These are phyloP conservation scores for Pseudolaguvia tuberculata DNA, from an alignment of 2,113 vertebrate species.

Conservation along the genomic window DNA sequence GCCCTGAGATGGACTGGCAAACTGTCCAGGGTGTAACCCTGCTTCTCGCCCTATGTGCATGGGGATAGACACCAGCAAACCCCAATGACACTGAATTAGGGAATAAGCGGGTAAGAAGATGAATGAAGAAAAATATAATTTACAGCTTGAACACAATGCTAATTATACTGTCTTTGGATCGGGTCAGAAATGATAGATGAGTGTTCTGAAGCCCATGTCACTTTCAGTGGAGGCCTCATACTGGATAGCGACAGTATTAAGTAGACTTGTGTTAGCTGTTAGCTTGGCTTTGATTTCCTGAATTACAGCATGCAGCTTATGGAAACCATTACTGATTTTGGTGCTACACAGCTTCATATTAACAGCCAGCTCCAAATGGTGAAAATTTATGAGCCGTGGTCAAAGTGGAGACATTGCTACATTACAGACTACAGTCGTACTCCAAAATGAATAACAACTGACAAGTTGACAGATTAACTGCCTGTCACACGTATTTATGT, in stretches of 20 bases:
- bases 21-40: too few relatives aligned
- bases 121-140: too few relatives aligned
- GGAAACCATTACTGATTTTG: slow-evolving; percentile 63
- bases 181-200: slow-evolving; percentile 15
- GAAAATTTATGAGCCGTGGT: slow-evolving; percentile 63
- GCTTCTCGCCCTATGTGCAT: too few relatives aligned
- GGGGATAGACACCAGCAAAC: too few relatives aligned
- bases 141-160: too few relatives aligned
- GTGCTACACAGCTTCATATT: slow-evolving; percentile 62
- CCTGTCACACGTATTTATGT: slow-evolving; percentile 45
- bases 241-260: slow-evolving; percentile 18
- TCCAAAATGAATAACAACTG: slow-evolving; percentile 44
- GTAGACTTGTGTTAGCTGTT: slow-evolving; percentile 26
- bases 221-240: slow-evolving; percentile 6
- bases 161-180: slow-evolving; percentile 26
- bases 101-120: too few relatives aligned
- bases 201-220: slow-evolving; percentile 10
- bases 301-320: slow-evolving; percentile 54
- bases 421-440: slow-evolving; percentile 54
- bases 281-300: slow-evolving; percentile 58
- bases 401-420: slow-evolving; percentile 56
- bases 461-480: slow-evolving; percentile 57
- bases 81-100: too few relatives aligned
- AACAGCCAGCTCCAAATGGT: slow-evolving; percentile 55
- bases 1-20: too few relatives aligned